Evolutionary conservation across 2,888 invertebrate genomes (phyloP).

Genomic region (Rhagonycha fulva): DNA sequence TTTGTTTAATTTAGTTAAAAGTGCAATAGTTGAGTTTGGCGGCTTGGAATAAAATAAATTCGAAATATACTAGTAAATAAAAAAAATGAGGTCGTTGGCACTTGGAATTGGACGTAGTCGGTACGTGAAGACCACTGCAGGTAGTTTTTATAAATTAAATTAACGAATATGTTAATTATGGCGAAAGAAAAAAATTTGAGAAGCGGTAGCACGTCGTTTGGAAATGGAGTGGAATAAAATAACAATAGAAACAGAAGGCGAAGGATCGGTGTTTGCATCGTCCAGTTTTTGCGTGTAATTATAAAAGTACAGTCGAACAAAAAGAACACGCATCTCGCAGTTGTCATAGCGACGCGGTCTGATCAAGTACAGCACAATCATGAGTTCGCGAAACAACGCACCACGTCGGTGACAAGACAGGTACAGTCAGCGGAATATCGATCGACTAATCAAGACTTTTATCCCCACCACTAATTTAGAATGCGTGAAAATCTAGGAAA

Average conservation of each 20-base stretch:
- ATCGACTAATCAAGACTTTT: slow-evolving; percentile 54
- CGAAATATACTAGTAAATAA: neutral
- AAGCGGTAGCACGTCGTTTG: neutral
- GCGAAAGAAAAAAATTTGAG: neutral
- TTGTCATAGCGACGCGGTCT: slow-evolving; percentile 54
- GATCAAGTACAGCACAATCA: slow-evolving; percentile 51
- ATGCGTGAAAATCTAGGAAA: slow-evolving; percentile 49
- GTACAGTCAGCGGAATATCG: slow-evolving; percentile 54
- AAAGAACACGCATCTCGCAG: slow-evolving; percentile 52
- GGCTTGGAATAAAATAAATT: neutral
- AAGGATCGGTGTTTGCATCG: slow-evolving; percentile 39
- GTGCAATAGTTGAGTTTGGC: neutral
- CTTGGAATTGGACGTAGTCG: neutral
- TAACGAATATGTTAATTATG: neutral
- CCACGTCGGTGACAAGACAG: slow-evolving; percentile 50
- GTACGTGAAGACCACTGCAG: neutral
- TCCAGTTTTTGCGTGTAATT: slow-evolving; percentile 56
- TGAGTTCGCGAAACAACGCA: slow-evolving; percentile 53
- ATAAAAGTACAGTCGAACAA: slow-evolving; percentile 54
- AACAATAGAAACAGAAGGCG: slow-evolving; percentile 24
- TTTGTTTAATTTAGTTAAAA: neutral
- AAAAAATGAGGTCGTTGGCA: slow-evolving; percentile 24
- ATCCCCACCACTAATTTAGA: slow-evolving; percentile 49
- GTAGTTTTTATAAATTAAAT: neutral
- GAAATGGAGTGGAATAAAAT: neutral